Evolutionary conservation across 1,140 invertebrate species (phyloP).

Genomic region (Philotrypesis tridentata): DNA sequence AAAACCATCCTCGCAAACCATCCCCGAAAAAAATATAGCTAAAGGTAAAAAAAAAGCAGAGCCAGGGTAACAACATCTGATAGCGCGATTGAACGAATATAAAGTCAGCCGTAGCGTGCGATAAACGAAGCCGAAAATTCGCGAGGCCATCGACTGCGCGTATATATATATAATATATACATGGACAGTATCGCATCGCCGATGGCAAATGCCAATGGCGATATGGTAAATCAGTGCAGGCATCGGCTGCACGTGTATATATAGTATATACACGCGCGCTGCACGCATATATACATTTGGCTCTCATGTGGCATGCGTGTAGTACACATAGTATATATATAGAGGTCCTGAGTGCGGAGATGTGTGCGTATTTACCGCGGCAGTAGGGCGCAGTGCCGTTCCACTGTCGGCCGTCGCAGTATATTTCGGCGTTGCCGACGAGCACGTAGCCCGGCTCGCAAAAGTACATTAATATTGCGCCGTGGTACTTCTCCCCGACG

Average conservation of each 20-base stretch:
- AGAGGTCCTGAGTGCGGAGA: background rate
- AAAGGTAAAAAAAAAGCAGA: background rate
- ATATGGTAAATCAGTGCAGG: slow-evolving; percentile 39
- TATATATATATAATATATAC: background rate
- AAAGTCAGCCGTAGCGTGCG: background rate
- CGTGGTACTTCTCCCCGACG: slow-evolving; percentile 69
- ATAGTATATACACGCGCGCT: background rate
- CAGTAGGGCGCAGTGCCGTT: slow-evolving; percentile 77
- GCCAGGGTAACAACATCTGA: background rate
- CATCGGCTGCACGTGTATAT: background rate
- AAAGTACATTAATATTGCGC: slow-evolving; percentile 78
- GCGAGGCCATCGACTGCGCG: background rate
- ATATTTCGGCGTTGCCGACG: slow-evolving; percentile 74
- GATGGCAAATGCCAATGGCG: background rate
- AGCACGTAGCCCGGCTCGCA: slow-evolving; percentile 78
- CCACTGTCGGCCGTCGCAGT: slow-evolving; percentile 80
- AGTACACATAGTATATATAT: background rate
- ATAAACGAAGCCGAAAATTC: slow-evolving; percentile 30
- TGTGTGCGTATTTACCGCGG: slow-evolving; percentile 71
- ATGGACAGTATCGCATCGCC: background rate
- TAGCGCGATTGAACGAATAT: background rate
- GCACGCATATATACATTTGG: background rate
- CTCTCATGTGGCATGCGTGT: too few species aligned
- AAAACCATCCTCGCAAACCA: background rate
- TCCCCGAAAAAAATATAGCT: background rate